Base-by-base conservation (phyloP, 1,140 invertebrate genomes). In the Adoxophyes honmai region DNA sequence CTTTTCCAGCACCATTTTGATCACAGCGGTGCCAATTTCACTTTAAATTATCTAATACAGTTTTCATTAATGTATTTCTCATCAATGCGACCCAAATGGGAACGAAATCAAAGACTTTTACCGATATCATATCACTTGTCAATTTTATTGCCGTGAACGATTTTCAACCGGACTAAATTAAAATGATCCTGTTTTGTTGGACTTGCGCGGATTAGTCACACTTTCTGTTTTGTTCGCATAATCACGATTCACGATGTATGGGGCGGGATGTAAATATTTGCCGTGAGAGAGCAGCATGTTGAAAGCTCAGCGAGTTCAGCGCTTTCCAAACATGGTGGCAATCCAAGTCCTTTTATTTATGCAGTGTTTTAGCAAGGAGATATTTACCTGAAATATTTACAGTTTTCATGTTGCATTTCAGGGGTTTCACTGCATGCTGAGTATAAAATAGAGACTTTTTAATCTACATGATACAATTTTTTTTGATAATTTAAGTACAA, bases 191-290 rank as follows among this genome's bases (percentile, higher is more conserved):
- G 16, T 7, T 5, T 2, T 21, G 10, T 1, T 15, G 33, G 8
- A n/a, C 16, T 37, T 33, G n/a, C 8, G 2, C 13, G 18, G 42
- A 6, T 48, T 48, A n/a, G 18, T 9, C 42, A 11, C 42, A 33
- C 42, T 60, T 57, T 58, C 69, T 58, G 60, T 58, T 67, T 71
- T 68, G 18, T 60, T 58, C 70, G 73, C 34, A 51, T 76, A 60
- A 66, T 62, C 65, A 71, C 52, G 9, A 38, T 52, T 62, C 65
- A 71, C 52, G 9, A 38, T 52, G 59, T 69, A 73, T 55, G 68
- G 60, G 64, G 63, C 57, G 68, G 37, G 60, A 75, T 57, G 71
- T 68, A 72, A 73, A 75, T 74, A 75, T 78, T 79, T 72, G 73
- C 56, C 68, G 65, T 71, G 74, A 39, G 52, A 34, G 35, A 18